Conservation (phyloP, 2,797 vertebrate genomes). For the Cottoperca gobio region DNA sequence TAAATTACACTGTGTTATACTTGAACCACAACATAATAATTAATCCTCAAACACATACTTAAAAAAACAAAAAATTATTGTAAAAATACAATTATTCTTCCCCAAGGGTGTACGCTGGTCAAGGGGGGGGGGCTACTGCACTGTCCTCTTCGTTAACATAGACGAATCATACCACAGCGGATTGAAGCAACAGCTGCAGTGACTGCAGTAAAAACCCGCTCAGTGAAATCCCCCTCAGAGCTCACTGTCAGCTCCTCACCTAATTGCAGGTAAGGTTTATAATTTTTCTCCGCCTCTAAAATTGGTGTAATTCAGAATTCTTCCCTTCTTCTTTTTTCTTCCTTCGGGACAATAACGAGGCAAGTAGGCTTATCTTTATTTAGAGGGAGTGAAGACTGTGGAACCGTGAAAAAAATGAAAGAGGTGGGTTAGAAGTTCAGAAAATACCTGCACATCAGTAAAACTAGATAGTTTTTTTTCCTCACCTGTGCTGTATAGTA, state of each 20-base stretch:
- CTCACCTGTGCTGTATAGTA: background rate
- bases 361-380: background rate
- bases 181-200: conserved; percentile 53
- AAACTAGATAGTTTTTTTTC: background rate
- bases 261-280: conserved; percentile 47
- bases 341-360: background rate
- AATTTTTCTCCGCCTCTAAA: conserved; percentile 1
- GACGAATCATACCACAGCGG: conserved; percentile 22
- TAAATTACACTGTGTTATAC: background rate
- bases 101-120: no score
- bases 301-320: background rate
- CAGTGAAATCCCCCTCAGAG: background rate
- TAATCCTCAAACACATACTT: no score
- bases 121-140: background rate
- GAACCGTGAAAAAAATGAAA: background rate
- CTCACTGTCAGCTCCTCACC: conserved; percentile 5
- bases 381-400: background rate
- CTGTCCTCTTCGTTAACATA: no score
- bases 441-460: background rate
- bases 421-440: conserved; percentile 19
- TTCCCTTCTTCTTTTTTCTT: background rate
- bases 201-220: conserved; percentile 4
- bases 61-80: no score
- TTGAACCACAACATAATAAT: background rate
- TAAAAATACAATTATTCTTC: no score